Conservation (phyloP, 2,888 invertebrate species). For the Hoplodrina ambigua region DNA sequence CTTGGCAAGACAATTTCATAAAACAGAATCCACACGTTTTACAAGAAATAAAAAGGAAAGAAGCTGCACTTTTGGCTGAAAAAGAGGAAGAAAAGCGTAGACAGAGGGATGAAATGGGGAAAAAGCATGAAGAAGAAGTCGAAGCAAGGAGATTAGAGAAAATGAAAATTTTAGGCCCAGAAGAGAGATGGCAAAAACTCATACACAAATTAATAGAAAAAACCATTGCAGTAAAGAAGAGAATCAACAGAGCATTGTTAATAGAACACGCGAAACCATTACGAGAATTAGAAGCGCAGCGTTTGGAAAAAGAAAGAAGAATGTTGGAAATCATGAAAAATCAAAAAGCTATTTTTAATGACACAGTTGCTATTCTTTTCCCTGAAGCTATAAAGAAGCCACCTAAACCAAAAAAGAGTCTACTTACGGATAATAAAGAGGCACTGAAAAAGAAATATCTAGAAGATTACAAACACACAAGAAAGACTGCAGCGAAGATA, state of each 20-base stretch:
- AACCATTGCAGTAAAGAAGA: constrained; percentile 91
- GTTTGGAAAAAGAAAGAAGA: constrained; percentile 89
- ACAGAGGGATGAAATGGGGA: constrained; percentile 83
- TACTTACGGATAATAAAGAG: constrained; percentile 83
- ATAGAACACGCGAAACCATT: constrained; percentile 91
- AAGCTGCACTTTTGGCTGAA: constrained; percentile 82
- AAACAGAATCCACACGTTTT: constrained; percentile 80
- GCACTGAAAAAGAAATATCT: constrained; percentile 79
- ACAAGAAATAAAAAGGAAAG: constrained; percentile 82
- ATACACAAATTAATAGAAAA: constrained; percentile 92
- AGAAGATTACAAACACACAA: constrained; percentile 78
- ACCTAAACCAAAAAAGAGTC: constrained; percentile 81
- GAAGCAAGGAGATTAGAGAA: constrained; percentile 85
- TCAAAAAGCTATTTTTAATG: constrained; percentile 92
- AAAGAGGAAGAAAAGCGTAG: constrained; percentile 84
- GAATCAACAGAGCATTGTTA: constrained; percentile 90
- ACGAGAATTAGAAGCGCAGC: constrained; percentile 90
- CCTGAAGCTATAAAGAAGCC: constrained; percentile 90
- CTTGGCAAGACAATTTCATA: constrained; percentile 92
- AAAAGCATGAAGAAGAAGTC: constrained; percentile 86
- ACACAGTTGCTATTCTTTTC: constrained; percentile 91
- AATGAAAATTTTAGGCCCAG: constrained; percentile 81
- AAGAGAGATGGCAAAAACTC: constrained; percentile 91
- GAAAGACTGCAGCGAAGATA: constrained; percentile 75
- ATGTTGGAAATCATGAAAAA: constrained; percentile 90